Base-by-base conservation (phyloP, 2,113 vertebrate genomes). In the Protobothrops flavoviridis region DNA sequence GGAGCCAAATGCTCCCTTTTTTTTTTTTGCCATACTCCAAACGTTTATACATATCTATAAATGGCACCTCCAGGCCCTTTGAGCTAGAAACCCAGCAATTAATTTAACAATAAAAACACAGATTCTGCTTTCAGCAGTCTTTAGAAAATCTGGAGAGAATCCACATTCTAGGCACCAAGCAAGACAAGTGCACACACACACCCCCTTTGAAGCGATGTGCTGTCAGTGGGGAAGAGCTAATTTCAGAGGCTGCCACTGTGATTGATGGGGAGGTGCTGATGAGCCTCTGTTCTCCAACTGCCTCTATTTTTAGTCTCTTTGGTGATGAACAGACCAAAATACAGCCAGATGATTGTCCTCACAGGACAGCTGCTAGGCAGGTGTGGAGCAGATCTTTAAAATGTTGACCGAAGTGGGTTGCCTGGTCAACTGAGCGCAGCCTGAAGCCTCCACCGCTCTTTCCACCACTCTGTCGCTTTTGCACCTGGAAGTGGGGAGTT, bases 191-290 rank as follows among this genome's bases (percentile, higher is more conserved):
- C 21, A 57, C 21, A 57, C 21, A 9, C 48, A 64, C 26, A n/a
- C 61, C 1, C 61, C 2, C 64, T 69, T 33, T 69, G 64, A 39
- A 94, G 94, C 91, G 88, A 89, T 33, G 92, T 92, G 85, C 93
- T 29, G 95, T 95, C 93, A 1, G 94, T 0, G 92, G 93, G 95
- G 94, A 93, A 90, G 53, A 94, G 85, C 95, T 97, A 92, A 95
- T 96, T 94, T 93, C 95, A 95, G 95, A 94, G 95, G 91, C 93
- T 94, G 95, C 93, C 33, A 86, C 93, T 91, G 74, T 93, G 94
- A 89, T 90, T 1, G 4, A 96, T 94, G 81, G 85, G 93, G 95
- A 96, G 96, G 94, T 11, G 53, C 55, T 2, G 55, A 43, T 87
- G 81, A 50, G 48, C 55, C 91, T 59, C 91, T 12, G 26, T 50